Percentiles rank a stretch among this genome's conserved stretches.
Conservation (phyloP, 2,888 invertebrate species). For the Synanthedon vespiformis region DNA sequence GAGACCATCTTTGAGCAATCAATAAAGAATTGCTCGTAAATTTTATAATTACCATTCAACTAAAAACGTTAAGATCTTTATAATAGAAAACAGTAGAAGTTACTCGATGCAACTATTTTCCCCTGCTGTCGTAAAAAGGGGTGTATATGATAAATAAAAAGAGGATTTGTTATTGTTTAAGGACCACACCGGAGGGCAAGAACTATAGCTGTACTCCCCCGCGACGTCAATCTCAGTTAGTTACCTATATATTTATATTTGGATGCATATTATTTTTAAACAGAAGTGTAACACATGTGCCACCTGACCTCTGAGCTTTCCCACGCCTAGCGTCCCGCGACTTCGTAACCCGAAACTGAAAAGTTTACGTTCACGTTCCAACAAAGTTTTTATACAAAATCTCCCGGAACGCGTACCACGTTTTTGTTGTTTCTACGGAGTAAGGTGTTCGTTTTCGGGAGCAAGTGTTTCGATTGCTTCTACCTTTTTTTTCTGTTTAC, state of each 20-base stretch:
- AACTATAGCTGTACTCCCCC: constrained; percentile 43
- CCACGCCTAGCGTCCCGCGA: constrained; percentile 50
- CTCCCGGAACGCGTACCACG: constrained; percentile 20
- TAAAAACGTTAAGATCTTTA: no score
- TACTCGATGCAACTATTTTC: neutral
- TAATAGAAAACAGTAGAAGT: no score
- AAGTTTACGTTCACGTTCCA: constrained; percentile 36
- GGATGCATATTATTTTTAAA: constrained; percentile 62
- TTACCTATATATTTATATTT: constrained; percentile 47
- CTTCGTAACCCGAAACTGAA: constrained; percentile 42
- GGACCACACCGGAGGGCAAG: constrained; percentile 52
- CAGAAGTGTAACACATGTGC: constrained; percentile 62
- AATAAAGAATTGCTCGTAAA: neutral
- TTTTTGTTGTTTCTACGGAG: constrained; percentile 13
- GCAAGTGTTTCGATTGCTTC: constrained; percentile 54
- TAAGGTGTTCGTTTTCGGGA: constrained; percentile 43
- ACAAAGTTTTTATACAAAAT: constrained; percentile 24
- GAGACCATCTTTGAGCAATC: neutral
- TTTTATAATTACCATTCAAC: neutral
- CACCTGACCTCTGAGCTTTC: constrained; percentile 67
- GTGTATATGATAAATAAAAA: constrained; percentile 14
- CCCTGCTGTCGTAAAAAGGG: neutral
- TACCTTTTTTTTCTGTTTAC: constrained; percentile 59
- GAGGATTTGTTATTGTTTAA: constrained; percentile 55
- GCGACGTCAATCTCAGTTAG: constrained; percentile 38